Conservation (phyloP, 2,797 vertebrate species). For the Acanthiza pusilla region DNA sequence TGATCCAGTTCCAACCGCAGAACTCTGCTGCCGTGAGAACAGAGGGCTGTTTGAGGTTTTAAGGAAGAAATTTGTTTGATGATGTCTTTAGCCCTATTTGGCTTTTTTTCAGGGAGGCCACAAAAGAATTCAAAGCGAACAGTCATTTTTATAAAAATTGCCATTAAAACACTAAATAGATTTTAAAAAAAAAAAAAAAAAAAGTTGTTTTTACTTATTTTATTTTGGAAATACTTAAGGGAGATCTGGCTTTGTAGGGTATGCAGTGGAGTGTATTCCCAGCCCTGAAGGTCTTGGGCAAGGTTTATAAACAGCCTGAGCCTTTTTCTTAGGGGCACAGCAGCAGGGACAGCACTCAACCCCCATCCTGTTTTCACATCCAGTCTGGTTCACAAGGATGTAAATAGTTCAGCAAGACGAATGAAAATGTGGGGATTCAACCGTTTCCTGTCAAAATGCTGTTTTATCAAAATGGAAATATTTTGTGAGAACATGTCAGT, state of each 20-base stretch:
- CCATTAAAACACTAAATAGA: not conserved
- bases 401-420: not conserved
- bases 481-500: conserved; percentile 49
- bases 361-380: not conserved
- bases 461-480: conserved; percentile 55
- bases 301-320: not conserved
- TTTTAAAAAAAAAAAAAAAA: not conserved
- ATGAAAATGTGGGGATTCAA: conserved; percentile 12
- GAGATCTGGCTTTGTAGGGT: not conserved
- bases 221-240: not conserved
- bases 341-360: not conserved
- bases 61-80: not conserved
- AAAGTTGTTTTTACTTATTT: not conserved
- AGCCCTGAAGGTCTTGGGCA: not conserved
- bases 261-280: not conserved
- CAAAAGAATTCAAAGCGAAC: not conserved
- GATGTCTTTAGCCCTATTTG: not conserved
- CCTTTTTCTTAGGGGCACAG: not conserved
- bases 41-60: not conserved
- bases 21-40: not conserved
- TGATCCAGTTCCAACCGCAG: not conserved
- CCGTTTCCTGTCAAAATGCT: conserved; percentile 38
- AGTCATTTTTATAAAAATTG: not conserved
- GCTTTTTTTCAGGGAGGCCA: not conserved
- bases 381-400: not conserved